Conservation (phyloP, 2,113 vertebrate species). For the Platichthys flesus region DNA sequence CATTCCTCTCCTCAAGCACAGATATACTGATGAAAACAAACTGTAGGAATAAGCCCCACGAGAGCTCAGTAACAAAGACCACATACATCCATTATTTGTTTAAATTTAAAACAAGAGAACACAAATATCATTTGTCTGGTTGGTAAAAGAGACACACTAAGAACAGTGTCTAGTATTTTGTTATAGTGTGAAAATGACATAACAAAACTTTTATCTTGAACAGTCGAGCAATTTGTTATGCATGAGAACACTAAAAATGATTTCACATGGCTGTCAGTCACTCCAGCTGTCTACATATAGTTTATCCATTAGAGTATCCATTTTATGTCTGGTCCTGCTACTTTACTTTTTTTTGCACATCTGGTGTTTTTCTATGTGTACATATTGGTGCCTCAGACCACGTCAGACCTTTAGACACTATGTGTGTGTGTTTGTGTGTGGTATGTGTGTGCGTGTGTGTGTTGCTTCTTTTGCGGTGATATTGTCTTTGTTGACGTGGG, state of each 20-base stretch:
- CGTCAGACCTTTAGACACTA: background rate
- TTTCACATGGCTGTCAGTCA: constrained; percentile 22
- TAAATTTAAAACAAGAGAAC: constrained; percentile 24
- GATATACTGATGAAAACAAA: constrained; percentile 19
- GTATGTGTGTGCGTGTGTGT: background rate
- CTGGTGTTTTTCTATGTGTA: background rate
- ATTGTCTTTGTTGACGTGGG: background rate
- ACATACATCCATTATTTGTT: background rate
- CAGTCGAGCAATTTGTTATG: constrained; percentile 17
- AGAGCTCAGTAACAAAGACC: constrained; percentile 10
- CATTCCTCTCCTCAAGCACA: constrained; percentile 22
- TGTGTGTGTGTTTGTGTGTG: background rate
- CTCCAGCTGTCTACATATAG: constrained; percentile 3
- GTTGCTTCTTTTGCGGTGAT: background rate
- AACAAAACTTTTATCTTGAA: constrained; percentile 14
- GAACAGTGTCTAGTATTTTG: background rate
- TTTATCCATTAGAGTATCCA: constrained; percentile 18
- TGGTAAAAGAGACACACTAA: constrained; percentile 29
- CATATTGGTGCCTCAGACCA: background rate
- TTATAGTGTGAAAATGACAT: constrained; percentile 6
- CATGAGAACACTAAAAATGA: constrained; percentile 14
- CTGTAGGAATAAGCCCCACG: constrained; percentile 13
- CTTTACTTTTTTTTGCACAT: background rate
- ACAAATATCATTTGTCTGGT: constrained; percentile 29
- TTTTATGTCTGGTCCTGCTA: background rate